Conservation (phyloP, 2,888 invertebrate species). For the Cephonodes hylas region DNA sequence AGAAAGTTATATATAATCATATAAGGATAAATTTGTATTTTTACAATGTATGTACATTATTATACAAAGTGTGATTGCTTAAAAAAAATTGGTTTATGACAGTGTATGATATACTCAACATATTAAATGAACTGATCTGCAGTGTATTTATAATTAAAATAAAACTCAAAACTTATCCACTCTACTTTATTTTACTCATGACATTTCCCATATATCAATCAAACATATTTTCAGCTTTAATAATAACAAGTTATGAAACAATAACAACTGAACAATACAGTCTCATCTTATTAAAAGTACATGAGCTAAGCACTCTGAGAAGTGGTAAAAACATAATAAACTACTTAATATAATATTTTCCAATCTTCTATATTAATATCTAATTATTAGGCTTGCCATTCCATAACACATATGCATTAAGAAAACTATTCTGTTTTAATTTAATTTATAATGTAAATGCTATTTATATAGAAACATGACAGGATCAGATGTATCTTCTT, state of each 20-base stretch:
- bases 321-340: too few species aligned
- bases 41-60: too few species aligned
- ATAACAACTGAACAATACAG: not conserved
- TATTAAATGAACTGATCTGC: conserved; percentile 10
- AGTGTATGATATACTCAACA: not conserved
- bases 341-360: too few species aligned
- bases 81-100: not conserved
- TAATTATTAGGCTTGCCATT: not conserved
- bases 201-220: not conserved
- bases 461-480: not conserved
- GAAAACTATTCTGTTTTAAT: not conserved
- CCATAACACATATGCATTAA: not conserved
- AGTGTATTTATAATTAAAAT: conserved; percentile 8
- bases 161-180: not conserved
- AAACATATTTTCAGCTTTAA: not conserved
- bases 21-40: too few species aligned
- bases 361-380: too few species aligned
- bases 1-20: too few species aligned
- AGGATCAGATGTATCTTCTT: not conserved
- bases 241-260: not conserved
- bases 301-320: too few species aligned
- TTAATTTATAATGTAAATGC: not conserved
- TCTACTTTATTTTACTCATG: not conserved
- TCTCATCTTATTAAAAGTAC: too few species aligned
- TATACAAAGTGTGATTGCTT: not conserved